Evolutionary conservation across 2,113 vertebrate genomes (phyloP).

Genomic region (Formicarius rufipectus): DNA sequence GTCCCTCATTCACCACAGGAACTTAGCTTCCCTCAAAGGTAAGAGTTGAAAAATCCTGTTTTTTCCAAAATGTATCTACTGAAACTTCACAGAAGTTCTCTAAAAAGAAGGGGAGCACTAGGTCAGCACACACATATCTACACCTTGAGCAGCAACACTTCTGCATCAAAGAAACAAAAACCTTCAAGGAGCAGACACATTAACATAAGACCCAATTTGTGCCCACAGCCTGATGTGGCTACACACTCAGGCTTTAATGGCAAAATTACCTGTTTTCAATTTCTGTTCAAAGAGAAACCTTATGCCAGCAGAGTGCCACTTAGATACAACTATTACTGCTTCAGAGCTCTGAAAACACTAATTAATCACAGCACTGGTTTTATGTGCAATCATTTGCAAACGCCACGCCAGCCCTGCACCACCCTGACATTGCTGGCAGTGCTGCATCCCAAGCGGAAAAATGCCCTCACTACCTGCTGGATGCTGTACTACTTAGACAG

Average conservation of each 20-base stretch:
- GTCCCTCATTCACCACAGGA: neutral
- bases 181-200: neutral
- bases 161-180: neutral
- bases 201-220: neutral
- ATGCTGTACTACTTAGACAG: neutral
- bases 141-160: neutral
- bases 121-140: neutral
- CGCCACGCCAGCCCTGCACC: accelerated
- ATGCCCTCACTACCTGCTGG: neutral
- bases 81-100: neutral
- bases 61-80: neutral
- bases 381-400: neutral
- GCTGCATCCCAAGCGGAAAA: neutral
- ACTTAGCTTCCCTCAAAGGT: neutral
- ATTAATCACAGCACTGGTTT: slow-evolving; percentile 4
- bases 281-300: neutral
- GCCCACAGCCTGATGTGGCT: neutral
- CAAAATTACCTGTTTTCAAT: neutral
- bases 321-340: neutral
- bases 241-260: neutral
- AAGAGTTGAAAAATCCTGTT: neutral
- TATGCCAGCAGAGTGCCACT: neutral
- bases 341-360: neutral
- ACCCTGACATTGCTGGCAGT: neutral
- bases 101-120: neutral